Percentiles rank a stretch among this genome's conserved stretches.
Evolutionary conservation across 2,888 invertebrate species (phyloP).

Genomic region (Ormyrus rosae): DNA sequence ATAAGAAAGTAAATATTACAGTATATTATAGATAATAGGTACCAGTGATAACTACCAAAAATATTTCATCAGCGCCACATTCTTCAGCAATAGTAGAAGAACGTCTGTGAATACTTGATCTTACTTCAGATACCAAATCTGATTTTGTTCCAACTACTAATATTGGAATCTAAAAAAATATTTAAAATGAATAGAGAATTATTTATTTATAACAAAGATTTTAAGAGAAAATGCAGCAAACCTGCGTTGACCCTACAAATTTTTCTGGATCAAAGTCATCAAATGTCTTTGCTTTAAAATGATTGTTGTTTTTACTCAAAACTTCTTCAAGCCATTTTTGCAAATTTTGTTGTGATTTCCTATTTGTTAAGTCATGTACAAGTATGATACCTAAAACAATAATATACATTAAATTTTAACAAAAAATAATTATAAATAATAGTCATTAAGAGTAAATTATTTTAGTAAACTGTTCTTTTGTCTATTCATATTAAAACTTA

Average conservation of each 20-base stretch:
- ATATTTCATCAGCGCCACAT: slow-evolving; percentile 95
- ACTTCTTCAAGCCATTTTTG: slow-evolving; percentile 96
- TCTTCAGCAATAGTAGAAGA: slow-evolving; percentile 89
- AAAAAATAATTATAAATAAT: slow-evolving; percentile 56
- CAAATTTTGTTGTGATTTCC: slow-evolving; percentile 95
- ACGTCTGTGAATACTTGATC: slow-evolving; percentile 78
- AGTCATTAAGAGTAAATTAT: slow-evolving; percentile 25
- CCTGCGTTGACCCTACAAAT: slow-evolving; percentile 88
- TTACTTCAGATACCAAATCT: slow-evolving; percentile 89
- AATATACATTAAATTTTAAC: slow-evolving; percentile 10
- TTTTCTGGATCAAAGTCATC: slow-evolving; percentile 91
- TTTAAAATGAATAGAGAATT: slow-evolving; percentile 1
- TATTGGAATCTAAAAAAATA: slow-evolving; percentile 86
- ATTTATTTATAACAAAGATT: slow-evolving; percentile 11
- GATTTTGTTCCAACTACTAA: slow-evolving; percentile 96
- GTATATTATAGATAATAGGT: no score
- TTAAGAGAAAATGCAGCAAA: slow-evolving; percentile 61
- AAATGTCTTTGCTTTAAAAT: slow-evolving; percentile 74
- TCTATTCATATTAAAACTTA: no score
- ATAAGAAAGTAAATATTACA: slow-evolving; percentile 7
- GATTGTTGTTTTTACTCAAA: slow-evolving; percentile 83
- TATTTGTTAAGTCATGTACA: slow-evolving; percentile 97
- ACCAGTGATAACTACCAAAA: slow-evolving; percentile 79
- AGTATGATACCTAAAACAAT: slow-evolving; percentile 86
- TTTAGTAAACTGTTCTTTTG: no score